Conservation (phyloP, 2,888 invertebrate species). For the Neoascia interrupta region DNA sequence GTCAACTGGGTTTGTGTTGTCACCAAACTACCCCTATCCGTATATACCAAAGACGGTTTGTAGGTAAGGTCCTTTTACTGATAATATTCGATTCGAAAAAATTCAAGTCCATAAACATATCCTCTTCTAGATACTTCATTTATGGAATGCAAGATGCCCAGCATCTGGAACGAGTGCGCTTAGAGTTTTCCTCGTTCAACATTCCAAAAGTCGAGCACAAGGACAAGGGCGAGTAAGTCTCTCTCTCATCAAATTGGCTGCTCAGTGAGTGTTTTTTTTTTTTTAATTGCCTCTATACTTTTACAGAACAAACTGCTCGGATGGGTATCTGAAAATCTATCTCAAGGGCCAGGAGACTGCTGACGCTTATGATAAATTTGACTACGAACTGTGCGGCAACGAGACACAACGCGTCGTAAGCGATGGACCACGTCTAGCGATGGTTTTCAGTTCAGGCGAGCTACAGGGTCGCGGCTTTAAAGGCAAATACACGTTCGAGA, state of each 20-base stretch:
- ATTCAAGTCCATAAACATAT: neutral
- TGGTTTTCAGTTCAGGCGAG: slow-evolving; percentile 97
- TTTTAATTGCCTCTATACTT: too few species aligned
- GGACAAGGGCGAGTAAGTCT: slow-evolving; percentile 88
- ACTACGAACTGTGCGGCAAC: slow-evolving; percentile 94
- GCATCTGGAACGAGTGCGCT: slow-evolving; percentile 94
- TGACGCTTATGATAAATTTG: slow-evolving; percentile 95
- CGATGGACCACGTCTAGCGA: slow-evolving; percentile 94
- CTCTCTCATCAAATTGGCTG: neutral
- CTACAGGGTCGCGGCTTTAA: slow-evolving; percentile 94
- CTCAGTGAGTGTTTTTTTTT: neutral
- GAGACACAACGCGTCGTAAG: slow-evolving; percentile 91
- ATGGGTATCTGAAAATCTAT: slow-evolving; percentile 94
- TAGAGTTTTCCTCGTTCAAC: slow-evolving; percentile 93
- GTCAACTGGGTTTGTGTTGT: slow-evolving; percentile 94
- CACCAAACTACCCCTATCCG: slow-evolving; percentile 97
- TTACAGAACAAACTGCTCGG: slow-evolving; percentile 85
- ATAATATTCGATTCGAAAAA: too few species aligned
- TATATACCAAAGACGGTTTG: slow-evolving; percentile 98
- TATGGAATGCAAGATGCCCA: slow-evolving; percentile 99
- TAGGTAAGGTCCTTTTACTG: slow-evolving; percentile 82
- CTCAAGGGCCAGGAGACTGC: slow-evolving; percentile 95
- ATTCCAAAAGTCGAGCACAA: slow-evolving; percentile 88
- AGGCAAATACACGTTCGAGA: slow-evolving; percentile 81
- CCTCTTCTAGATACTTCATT: slow-evolving; percentile 97